These are phyloP conservation scores for Druon quercuslanigerum DNA, from an alignment of 1,140 invertebrate species.

Conservation along the genomic window DNA sequence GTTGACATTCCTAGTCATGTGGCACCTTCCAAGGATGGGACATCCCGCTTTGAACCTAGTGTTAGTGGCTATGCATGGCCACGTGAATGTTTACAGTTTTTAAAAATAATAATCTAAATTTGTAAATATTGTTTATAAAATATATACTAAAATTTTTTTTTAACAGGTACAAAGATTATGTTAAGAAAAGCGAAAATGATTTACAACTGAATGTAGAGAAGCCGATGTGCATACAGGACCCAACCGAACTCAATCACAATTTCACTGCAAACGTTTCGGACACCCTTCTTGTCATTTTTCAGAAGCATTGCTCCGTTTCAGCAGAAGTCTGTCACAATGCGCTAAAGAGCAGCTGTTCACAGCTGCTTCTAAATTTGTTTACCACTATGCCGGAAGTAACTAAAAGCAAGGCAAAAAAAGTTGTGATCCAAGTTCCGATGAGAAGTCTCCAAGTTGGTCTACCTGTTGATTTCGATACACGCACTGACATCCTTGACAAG, in stretches of 20 bases:
- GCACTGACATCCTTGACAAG: conserved; percentile 42
- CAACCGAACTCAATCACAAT: conserved; percentile 79
- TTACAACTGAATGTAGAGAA: conserved; percentile 60
- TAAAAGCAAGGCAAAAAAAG: conserved; percentile 33
- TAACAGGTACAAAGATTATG: conserved; percentile 70
- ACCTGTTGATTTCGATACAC: conserved; percentile 45
- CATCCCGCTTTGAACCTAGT: no score
- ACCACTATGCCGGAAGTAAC: conserved; percentile 29
- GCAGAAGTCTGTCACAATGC: conserved; percentile 47
- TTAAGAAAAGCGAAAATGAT: conserved; percentile 55
- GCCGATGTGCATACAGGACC: conserved; percentile 79
- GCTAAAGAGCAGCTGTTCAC: conserved; percentile 43
- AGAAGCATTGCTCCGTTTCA: conserved; percentile 52
- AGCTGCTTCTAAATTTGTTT: conserved; percentile 54
- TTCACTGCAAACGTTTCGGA: conserved; percentile 63
- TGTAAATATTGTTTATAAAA: no score
- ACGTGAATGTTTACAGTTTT: no score
- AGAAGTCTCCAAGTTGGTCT: conserved; percentile 46
- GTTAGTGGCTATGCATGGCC: no score
- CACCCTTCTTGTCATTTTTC: conserved; percentile 48
- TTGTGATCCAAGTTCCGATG: conserved; percentile 19
- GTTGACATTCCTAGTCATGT: no score
- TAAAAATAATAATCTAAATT: no score
- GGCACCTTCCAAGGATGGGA: no score
- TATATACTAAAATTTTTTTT: background rate